Base-by-base conservation (phyloP, 2,888 invertebrate genomes). In the Automeris io region DNA sequence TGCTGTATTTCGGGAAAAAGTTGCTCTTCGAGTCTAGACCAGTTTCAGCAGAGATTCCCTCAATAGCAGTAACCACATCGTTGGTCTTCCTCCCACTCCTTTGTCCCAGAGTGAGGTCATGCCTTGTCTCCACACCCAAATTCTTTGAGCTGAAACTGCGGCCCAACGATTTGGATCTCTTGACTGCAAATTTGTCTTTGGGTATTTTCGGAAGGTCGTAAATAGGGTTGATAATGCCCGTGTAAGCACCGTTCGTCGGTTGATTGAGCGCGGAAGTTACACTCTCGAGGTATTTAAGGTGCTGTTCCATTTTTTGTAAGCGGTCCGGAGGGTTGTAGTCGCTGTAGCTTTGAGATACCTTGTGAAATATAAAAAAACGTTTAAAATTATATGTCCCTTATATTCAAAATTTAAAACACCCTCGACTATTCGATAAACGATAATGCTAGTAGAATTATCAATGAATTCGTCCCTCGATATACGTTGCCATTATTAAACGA, bases 211-310 rank as follows among this genome's bases (percentile, higher is more conserved):
- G 19, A 1, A 76, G 67, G 44, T 83, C 81, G 58, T 82, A 80
- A 9, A 81, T 59, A 0, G 86, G 85, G 51, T 82, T 86, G 23
- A 83, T 75, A 8, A 86, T 73, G 2, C 86, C 86, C 0, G 82
- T 83, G 49, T 69, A 82, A 1, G 47, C 45, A 16, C 54, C 44
- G 11, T 42, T 16, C 3, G 16, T 40, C 23, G 42, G 33, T 11
- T 43, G 47, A 18, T 52, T 49, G 1, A 49, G 49, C 29, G 50
- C 49, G n/a, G 47, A 40, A 19, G 49, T 52, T 3, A 50, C 49
- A 1, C 54, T 29, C 32, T 65, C 63, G 8, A 61, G 42, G 5
- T 63, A 50, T 2, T 52, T 47, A 13, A 60, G 41, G 18, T 51
- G 54, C 9, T 57, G 47, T 39, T 70, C 66, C 8, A 65, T 44